Percentiles rank a stretch among this genome's conserved stretches.
Conservation (phyloP, 64 coral and sea anemone species). For the Pocillopora verrucosa region DNA sequence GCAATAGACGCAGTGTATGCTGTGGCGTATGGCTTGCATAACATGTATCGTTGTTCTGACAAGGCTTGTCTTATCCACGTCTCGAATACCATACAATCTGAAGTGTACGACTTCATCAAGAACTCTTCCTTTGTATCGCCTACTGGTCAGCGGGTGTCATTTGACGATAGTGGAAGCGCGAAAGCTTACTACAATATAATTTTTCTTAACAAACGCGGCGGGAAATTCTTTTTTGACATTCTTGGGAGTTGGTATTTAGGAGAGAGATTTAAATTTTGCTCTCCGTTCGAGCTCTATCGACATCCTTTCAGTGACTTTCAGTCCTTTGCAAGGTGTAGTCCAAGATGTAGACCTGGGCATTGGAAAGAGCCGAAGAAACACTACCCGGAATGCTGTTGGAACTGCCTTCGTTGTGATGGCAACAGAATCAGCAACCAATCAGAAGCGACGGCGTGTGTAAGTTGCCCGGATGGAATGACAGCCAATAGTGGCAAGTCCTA, state of each 20-base stretch:
- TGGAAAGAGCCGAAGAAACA: conserved; percentile 29
- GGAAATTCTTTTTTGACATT: neutral
- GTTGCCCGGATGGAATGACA: conserved; percentile 52
- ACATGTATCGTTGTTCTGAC: conserved; percentile 30
- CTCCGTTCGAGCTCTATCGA: neutral
- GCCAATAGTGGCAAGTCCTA: conserved; percentile 47
- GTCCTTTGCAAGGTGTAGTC: conserved; percentile 48
- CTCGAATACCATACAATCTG: conserved; percentile 18
- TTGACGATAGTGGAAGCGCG: conserved; percentile 60
- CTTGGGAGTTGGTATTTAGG: conserved; percentile 49
- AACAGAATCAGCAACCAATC: conserved; percentile 54
- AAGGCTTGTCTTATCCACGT: conserved; percentile 21
- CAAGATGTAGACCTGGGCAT: conserved; percentile 32
- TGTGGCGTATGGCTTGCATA: conserved; percentile 42
- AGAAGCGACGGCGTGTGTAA: conserved; percentile 33
- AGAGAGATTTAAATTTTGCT: conserved; percentile 10
- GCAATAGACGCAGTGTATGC: conserved; percentile 70
- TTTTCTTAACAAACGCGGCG: neutral
- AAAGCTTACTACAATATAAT: conserved; percentile 30
- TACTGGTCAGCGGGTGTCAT: conserved; percentile 40
- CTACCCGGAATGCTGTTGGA: conserved; percentile 79
- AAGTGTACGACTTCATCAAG: conserved; percentile 39
- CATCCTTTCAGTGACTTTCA: neutral
- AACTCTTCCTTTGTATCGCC: conserved; percentile 68
- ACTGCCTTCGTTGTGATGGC: conserved; percentile 56